Percentiles rank a stretch among this genome's conserved stretches.
These are phyloP conservation scores for Platorchestia sp. DNA, from an alignment of 1,140 invertebrate genomes.

Conservation along the genomic window DNA sequence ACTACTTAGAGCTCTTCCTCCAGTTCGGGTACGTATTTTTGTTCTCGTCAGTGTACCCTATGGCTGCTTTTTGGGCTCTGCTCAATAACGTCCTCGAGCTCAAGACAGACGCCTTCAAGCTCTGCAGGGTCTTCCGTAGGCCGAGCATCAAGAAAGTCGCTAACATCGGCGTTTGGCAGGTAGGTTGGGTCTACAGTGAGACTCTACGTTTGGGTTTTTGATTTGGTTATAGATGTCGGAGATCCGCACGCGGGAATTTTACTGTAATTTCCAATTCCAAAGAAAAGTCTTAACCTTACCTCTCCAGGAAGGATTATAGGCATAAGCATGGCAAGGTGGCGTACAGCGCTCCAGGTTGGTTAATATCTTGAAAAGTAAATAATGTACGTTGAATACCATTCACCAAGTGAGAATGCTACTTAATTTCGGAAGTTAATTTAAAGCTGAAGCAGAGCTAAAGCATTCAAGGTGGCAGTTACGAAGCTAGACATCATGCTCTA, in stretches of 20 bases:
- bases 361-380: no score
- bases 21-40: slow-evolving; percentile 97
- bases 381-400: no score
- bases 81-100: slow-evolving; percentile 96
- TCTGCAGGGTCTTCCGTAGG: slow-evolving; percentile 93
- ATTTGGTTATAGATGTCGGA: background rate
- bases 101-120: slow-evolving; percentile 94
- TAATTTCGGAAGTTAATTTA: no score
- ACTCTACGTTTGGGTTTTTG: background rate
- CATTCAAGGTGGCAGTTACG: no score
- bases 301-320: no score
- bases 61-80: slow-evolving; percentile 92
- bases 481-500: no score
- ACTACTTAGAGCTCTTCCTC: slow-evolving; percentile 97
- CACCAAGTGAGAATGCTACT: no score
- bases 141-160: slow-evolving; percentile 93
- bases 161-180: slow-evolving; percentile 97
- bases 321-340: no score
- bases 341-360: no score
- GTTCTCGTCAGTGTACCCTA: slow-evolving; percentile 95
- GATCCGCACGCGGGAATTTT: background rate
- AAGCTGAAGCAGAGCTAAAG: no score
- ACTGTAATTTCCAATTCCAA: no score
- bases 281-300: no score
- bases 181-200: slow-evolving; percentile 70